Conservation (phyloP, 2,113 vertebrate genomes). For the Megaptera novaeangliae region DNA sequence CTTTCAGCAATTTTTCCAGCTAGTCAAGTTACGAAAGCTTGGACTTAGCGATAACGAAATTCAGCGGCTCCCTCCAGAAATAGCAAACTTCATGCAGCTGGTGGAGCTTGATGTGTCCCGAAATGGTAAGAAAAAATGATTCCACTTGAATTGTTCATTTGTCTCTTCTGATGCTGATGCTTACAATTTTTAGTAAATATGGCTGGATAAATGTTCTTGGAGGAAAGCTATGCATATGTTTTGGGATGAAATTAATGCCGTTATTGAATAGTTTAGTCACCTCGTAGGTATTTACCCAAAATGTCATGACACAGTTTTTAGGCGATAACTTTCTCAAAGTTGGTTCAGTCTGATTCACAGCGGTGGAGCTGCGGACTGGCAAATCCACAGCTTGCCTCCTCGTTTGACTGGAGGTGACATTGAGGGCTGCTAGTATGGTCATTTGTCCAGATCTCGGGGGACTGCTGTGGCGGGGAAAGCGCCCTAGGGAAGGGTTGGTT, state of each 20-base stretch:
- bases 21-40: conserved; percentile 95
- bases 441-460: not conserved
- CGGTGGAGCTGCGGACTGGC: not conserved
- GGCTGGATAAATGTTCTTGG: not conserved
- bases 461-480: fast-evolving
- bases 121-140: conserved; percentile 86
- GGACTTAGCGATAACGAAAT: conserved; percentile 99
- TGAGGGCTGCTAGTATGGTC: not conserved
- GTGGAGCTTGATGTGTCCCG: conserved; percentile 97
- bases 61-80: conserved; percentile 94
- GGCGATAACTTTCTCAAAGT: not conserved
- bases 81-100: conserved; percentile 97
- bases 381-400: not conserved
- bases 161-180: not conserved
- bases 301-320: not conserved
- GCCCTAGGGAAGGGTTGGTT: not conserved
- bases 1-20: conserved; percentile 96
- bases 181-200: not conserved
- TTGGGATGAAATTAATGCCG: not conserved
- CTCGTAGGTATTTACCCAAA: not conserved
- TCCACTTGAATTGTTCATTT: not conserved
- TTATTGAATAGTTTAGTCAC: not conserved
- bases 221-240: not conserved
- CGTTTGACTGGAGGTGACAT: not conserved
- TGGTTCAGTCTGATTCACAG: not conserved